Percentiles rank a stretch among this genome's conserved stretches.
phyloP scores from a whole-genome alignment of 1,140 invertebrate genomes.

The Maniola jurtina region DNA sequence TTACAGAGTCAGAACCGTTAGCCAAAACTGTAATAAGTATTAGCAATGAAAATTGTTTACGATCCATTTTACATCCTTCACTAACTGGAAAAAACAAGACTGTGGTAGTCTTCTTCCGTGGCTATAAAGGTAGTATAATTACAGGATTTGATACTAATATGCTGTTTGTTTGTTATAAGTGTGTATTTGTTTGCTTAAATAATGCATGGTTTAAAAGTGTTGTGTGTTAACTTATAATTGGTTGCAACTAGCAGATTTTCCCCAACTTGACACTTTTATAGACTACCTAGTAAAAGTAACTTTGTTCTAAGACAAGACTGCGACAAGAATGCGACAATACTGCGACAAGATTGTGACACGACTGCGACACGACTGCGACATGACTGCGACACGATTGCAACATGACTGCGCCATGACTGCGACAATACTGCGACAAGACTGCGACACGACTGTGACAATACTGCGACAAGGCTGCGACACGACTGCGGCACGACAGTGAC shows the following conservation, averaged over 20 bases:
- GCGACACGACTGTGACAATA: too few species aligned
- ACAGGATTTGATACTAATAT: constrained; percentile 24
- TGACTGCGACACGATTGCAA: too few species aligned
- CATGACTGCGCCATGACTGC: too few species aligned
- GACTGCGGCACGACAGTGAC: too few species aligned
- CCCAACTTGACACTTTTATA: too few species aligned
- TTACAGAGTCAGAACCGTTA: constrained; percentile 30
- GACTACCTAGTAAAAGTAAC: too few species aligned
- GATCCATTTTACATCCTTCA: constrained; percentile 22
- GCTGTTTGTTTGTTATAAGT: constrained; percentile 12
- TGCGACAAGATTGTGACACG: too few species aligned
- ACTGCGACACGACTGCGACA: too few species aligned
- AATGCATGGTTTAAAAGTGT: background rate
- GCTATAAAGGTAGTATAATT: constrained; percentile 33
- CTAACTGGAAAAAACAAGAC: constrained; percentile 8
- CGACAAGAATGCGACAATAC: too few species aligned
- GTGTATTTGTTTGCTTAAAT: constrained; percentile 17
- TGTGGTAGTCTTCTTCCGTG: background rate
- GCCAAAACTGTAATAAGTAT: constrained; percentile 32
- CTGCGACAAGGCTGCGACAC: too few species aligned
- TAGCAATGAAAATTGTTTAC: constrained; percentile 27
- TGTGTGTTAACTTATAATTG: background rate
- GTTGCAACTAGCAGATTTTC: background rate
- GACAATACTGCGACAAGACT: too few species aligned
- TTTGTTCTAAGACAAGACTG: too few species aligned